Evolutionary conservation across 2,797 vertebrate genomes (phyloP).

Genomic region (Benthosema pterotum): DNA sequence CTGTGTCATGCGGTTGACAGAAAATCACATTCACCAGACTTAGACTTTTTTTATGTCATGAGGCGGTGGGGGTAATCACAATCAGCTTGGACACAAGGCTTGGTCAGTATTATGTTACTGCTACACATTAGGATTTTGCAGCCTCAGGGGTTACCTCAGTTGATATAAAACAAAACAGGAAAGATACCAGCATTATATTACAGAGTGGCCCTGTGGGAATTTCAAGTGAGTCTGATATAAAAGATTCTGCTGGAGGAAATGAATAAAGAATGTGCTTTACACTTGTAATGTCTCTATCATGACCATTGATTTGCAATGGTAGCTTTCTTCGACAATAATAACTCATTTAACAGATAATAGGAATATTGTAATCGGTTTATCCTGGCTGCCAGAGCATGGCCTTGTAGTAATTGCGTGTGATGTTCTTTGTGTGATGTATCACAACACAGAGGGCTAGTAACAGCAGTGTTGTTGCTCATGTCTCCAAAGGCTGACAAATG

Average conservation of each 20-base stretch:
- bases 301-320: constrained; percentile 17
- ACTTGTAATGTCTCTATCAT: constrained; percentile 7
- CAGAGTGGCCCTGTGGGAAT: constrained; percentile 10
- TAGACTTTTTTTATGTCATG: constrained; percentile 9
- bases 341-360: constrained; percentile 6
- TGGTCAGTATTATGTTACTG: constrained; percentile 14
- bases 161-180: constrained; percentile 7
- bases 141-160: not conserved
- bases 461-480: constrained; percentile 9
- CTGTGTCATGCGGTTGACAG: constrained; percentile 46
- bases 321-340: constrained; percentile 4
- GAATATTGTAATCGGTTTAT: constrained; percentile 10
- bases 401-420: not conserved
- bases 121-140: constrained; percentile 11
- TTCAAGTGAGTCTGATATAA: constrained; percentile 27
- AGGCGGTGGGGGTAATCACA: constrained; percentile 20
- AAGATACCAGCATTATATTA: not conserved
- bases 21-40: constrained; percentile 54
- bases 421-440: not conserved
- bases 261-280: constrained; percentile 22
- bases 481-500: constrained; percentile 35
- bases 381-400: not conserved
- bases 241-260: constrained; percentile 15
- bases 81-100: not conserved
- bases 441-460: not conserved